These are phyloP conservation scores for Caenorhabditis uteleia DNA, from an alignment of 2,888 invertebrate genomes.

Conservation along the genomic window DNA sequence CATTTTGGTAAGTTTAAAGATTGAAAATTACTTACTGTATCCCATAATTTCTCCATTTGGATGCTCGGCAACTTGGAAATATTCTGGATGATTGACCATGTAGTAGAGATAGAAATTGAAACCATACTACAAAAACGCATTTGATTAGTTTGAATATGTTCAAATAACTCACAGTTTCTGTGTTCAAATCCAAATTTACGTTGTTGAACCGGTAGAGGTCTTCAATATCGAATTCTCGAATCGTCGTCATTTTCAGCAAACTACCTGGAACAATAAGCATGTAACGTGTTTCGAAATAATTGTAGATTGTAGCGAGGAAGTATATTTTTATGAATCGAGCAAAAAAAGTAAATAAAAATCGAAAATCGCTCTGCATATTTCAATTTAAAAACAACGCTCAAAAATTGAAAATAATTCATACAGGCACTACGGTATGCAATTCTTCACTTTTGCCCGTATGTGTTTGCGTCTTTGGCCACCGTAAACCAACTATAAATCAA, in stretches of 20 bases:
- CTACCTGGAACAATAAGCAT: too few relatives aligned
- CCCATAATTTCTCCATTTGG: conserved; percentile 97
- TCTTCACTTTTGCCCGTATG: not conserved
- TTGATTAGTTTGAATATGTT: too few relatives aligned
- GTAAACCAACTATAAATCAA: conserved; percentile 4
- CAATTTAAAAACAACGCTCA: not conserved
- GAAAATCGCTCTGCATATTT: not conserved
- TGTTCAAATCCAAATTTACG: conserved; percentile 88
- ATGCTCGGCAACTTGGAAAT: conserved; percentile 94
- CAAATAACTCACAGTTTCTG: conserved; percentile 81
- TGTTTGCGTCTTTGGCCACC: conserved; percentile 22
- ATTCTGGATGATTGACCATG: conserved; percentile 96
- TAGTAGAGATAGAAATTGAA: conserved; percentile 91
- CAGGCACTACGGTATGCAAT: not conserved
- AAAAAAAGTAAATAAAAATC: too few relatives aligned
- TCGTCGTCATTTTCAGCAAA: conserved; percentile 51
- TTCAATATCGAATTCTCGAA: conserved; percentile 52
- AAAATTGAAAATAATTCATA: not conserved
- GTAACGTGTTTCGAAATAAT: too few relatives aligned
- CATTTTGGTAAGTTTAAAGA: not conserved
- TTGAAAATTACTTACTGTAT: conserved; percentile 82
- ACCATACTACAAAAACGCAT: conserved; percentile 73
- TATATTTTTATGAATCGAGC: too few relatives aligned
- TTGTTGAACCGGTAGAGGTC: conserved; percentile 64
- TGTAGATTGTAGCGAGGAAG: too few relatives aligned